Evolutionary conservation across 2,113 vertebrate species (phyloP), one percentile per base, ranked within the genome.

Genomic region (Eretmochelys imbricata): DNA sequence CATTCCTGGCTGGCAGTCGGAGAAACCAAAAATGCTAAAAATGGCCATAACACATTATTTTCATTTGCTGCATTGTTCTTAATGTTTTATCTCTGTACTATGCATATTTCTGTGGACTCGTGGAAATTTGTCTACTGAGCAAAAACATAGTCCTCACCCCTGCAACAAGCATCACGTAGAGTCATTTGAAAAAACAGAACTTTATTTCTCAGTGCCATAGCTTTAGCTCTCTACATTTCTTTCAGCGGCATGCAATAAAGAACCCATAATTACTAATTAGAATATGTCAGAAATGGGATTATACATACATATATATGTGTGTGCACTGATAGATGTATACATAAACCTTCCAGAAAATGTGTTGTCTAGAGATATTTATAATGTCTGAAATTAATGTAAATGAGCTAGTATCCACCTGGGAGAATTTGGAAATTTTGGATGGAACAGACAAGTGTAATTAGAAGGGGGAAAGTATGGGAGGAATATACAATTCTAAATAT

Each of bases 81-180:
- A 62, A 29, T 25, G 27, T 0, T 0, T 13, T 14, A 38, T 25
- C 62, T 79, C 31, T 95, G n/a, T 42, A 83, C 29, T 83, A 13
- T 25, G 38, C 6, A 16, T 11, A 2, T 65, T 82, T 82, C 78
- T 78, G 48, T 89, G 14, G 5, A 78, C 42, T 49, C 7, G 13
- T 38, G 72, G 94, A 54, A 79, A 2, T 84, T 8, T 27, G 31
- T 72, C 10, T 42, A 0, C 48, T 85, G 4, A 1, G 14, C 8
- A 81, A 54, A 16, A 12, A 69, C 48, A 49, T 19, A 91, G 3
- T 7, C 10, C 3, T 54, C 83, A 80, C 86, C 20, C 69, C 19
- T 4, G 5, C 2, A 2, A 27, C 1, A 9, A 19, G 8, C 3
- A 76, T 24, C 25, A 4, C 55, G 27, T 6, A 29, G 17, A 54